These are phyloP conservation scores for Steatornis caripensis DNA, from an alignment of 2,113 vertebrate genomes.

Conservation along the genomic window DNA sequence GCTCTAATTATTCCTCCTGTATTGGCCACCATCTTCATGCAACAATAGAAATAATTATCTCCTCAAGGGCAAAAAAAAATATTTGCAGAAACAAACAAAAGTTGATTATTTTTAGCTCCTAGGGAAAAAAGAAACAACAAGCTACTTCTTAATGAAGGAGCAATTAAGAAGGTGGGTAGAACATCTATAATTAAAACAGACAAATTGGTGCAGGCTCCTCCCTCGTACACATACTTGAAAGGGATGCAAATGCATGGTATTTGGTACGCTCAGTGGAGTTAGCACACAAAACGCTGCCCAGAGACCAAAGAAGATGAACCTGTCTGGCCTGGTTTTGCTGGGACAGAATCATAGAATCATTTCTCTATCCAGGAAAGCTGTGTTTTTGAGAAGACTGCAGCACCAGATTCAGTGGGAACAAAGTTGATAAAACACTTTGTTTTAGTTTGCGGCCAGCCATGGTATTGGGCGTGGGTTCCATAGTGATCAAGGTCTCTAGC, in stretches of 20 bases:
- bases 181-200: constrained; percentile 65
- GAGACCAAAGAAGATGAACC: background rate
- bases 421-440: no score
- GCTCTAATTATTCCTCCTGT: constrained; percentile 76
- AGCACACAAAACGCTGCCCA: background rate
- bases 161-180: constrained; percentile 70
- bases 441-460: no score
- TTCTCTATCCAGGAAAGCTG: no score
- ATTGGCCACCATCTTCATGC: constrained; percentile 74
- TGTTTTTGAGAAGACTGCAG: no score
- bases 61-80: constrained; percentile 69
- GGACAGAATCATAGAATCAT: no score
- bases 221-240: background rate
- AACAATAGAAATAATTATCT: constrained; percentile 77
- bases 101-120: constrained; percentile 75
- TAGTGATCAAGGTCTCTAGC: no score
- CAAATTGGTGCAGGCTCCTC: constrained; percentile 42
- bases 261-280: background rate
- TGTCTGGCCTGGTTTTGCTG: no score
- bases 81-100: constrained; percentile 76
- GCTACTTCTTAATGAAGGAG: constrained; percentile 66
- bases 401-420: no score
- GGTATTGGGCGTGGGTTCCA: no score
- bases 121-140: constrained; percentile 64
- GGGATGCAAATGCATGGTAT: background rate